phyloP scores from a whole-genome alignment of 2,888 invertebrate species.

The Notodonta ziczac region DNA sequence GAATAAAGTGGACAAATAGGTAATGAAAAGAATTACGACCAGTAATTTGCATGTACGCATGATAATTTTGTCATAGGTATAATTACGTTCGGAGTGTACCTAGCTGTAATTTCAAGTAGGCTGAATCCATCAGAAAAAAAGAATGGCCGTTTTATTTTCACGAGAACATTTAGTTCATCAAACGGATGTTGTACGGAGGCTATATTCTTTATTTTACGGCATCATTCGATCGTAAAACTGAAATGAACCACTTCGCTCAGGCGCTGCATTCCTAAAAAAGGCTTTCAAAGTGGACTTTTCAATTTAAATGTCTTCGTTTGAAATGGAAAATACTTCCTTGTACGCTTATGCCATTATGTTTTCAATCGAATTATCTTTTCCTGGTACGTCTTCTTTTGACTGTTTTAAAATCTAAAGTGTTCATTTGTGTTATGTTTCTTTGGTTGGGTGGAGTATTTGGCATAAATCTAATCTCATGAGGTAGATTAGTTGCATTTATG shows the following conservation, averaged over 20 bases:
- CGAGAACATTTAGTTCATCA: neutral
- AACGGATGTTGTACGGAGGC: neutral
- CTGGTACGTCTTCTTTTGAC: neutral
- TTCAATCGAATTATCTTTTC: neutral
- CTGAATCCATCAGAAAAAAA: neutral
- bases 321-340: neutral
- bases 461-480: too few relatives aligned
- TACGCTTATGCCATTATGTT: neutral
- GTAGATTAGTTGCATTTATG: too few relatives aligned
- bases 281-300: neutral
- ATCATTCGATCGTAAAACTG: constrained; percentile 3
- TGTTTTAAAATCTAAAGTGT: too few relatives aligned
- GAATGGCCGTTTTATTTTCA: neutral
- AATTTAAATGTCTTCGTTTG: constrained; percentile 5
- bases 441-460: too few relatives aligned
- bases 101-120: too few relatives aligned
- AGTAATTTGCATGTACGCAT: too few relatives aligned
- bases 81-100: too few relatives aligned
- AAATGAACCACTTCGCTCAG: neutral
- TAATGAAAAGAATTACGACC: too few relatives aligned
- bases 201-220: constrained; percentile 3
- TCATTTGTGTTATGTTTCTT: too few relatives aligned
- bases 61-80: too few relatives aligned
- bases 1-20: too few relatives aligned
- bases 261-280: constrained; percentile 4